These are phyloP conservation scores for Zonotrichia leucophrys DNA, from an alignment of 2,113 vertebrate species.

Conservation along the genomic window DNA sequence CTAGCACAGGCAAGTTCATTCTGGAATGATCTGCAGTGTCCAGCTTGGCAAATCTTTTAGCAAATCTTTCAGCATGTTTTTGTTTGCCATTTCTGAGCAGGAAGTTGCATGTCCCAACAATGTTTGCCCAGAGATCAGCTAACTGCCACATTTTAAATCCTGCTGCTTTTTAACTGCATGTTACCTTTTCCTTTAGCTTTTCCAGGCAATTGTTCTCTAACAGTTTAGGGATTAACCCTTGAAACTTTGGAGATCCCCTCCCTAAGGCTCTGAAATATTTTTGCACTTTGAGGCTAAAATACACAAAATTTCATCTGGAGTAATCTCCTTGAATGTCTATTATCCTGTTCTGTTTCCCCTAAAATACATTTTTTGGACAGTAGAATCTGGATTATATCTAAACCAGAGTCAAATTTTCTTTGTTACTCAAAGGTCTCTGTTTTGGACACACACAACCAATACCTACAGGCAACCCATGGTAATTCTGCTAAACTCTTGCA, in stretches of 20 bases:
- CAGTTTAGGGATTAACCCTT: not conserved
- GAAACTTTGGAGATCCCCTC: not conserved
- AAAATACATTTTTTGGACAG: not conserved
- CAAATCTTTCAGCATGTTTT: not conserved
- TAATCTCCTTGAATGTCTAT: not conserved
- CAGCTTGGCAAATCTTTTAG: not conserved
- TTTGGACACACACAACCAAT: not conserved
- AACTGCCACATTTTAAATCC: not conserved
- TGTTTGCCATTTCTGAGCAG: not conserved
- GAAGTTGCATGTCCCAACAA: not conserved
- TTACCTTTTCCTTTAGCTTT: not conserved
- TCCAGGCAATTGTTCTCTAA: not conserved
- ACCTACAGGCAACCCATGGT: not conserved
- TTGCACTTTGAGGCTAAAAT: not conserved
- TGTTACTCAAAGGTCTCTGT: not conserved
- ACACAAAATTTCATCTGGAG: not conserved
- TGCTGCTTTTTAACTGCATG: not conserved
- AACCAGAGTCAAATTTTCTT: not conserved
- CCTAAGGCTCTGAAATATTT: not conserved
- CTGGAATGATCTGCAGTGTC: not conserved
- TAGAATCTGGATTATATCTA: not conserved
- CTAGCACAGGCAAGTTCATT: not conserved
- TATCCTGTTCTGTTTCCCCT: not conserved
- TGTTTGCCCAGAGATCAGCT: not conserved
- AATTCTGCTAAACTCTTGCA: not conserved